Conservation (phyloP, 2,888 invertebrate species). For the Eupithecia exiguata region DNA sequence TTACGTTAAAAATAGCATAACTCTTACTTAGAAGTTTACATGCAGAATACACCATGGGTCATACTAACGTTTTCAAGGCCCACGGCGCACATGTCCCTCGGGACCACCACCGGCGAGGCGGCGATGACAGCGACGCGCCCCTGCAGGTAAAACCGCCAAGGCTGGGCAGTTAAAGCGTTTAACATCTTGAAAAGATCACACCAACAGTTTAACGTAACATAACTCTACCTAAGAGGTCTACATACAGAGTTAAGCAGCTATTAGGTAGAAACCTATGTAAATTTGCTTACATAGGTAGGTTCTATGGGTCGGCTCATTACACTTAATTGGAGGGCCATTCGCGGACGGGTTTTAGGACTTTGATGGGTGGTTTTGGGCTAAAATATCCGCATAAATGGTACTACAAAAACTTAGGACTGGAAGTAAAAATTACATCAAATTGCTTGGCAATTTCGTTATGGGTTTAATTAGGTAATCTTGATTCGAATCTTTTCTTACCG, state of each 20-base stretch:
- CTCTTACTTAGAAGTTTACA: background rate
- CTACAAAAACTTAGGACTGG: conserved; percentile 66
- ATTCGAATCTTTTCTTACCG: conserved; percentile 5
- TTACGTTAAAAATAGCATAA: background rate
- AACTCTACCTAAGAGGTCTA: conserved; percentile 18
- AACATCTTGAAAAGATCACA: background rate
- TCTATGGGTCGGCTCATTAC: conserved; percentile 75
- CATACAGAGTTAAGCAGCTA: conserved; percentile 26
- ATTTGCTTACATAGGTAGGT: conserved; percentile 58
- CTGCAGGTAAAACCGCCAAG: too few species aligned
- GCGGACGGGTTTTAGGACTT: conserved; percentile 71
- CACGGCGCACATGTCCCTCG: too few species aligned
- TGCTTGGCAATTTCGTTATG: conserved; percentile 22
- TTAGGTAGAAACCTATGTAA: conserved; percentile 51
- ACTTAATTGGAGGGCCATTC: conserved; percentile 82
- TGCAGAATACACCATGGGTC: background rate
- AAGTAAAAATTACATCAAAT: conserved; percentile 53
- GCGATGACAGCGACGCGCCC: too few species aligned
- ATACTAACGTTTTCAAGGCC: background rate
- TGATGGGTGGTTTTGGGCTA: conserved; percentile 69
- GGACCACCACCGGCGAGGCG: too few species aligned
- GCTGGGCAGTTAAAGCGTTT: too few species aligned
- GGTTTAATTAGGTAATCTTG: conserved; percentile 14
- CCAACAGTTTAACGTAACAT: background rate
- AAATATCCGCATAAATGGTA: conserved; percentile 67